Evolutionary conservation across 1,140 invertebrate genomes (phyloP).

Genomic region (Campoletis sonorensis): DNA sequence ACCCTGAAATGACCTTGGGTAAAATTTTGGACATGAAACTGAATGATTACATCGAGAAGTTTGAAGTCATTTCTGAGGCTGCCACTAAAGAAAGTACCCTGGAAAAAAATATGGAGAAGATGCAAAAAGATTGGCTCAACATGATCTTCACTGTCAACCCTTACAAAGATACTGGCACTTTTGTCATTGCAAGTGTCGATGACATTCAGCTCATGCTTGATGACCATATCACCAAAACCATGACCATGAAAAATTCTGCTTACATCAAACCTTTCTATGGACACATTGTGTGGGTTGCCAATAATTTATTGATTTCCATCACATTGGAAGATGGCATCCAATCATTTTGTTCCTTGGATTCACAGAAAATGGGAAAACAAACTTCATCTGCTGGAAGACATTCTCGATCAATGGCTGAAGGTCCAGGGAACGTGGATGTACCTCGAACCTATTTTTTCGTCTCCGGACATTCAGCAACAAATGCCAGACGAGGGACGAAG

Average conservation of each 20-base stretch:
- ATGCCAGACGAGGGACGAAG: conserved; percentile 95
- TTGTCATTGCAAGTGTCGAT: conserved; percentile 93
- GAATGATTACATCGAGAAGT: conserved; percentile 92
- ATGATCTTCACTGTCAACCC: conserved; percentile 88
- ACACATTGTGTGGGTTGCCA: conserved; percentile 82
- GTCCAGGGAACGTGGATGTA: conserved; percentile 99
- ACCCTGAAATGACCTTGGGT: conserved; percentile 88
- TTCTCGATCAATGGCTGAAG: conserved; percentile 96
- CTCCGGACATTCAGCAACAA: conserved; percentile 97
- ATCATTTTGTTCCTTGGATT: conserved; percentile 17
- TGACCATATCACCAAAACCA: conserved; percentile 97
- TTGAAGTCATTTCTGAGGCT: conserved; percentile 95
- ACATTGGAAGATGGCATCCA: no score
- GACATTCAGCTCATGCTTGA: conserved; percentile 96
- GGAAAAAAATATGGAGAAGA: conserved; percentile 92
- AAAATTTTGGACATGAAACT: conserved; percentile 97
- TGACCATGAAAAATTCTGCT: conserved; percentile 98
- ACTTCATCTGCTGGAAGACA: conserved; percentile 89
- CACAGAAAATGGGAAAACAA: conserved; percentile 89
- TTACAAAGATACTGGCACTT: conserved; percentile 94
- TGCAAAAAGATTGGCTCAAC: conserved; percentile 95
- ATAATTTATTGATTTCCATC: no score
- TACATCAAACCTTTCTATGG: conserved; percentile 95
- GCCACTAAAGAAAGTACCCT: conserved; percentile 97
- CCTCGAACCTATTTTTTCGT: conserved; percentile 97